These are phyloP conservation scores for Drosophila ochracea DNA, from an alignment of 2,888 invertebrate genomes.

Conservation along the genomic window DNA sequence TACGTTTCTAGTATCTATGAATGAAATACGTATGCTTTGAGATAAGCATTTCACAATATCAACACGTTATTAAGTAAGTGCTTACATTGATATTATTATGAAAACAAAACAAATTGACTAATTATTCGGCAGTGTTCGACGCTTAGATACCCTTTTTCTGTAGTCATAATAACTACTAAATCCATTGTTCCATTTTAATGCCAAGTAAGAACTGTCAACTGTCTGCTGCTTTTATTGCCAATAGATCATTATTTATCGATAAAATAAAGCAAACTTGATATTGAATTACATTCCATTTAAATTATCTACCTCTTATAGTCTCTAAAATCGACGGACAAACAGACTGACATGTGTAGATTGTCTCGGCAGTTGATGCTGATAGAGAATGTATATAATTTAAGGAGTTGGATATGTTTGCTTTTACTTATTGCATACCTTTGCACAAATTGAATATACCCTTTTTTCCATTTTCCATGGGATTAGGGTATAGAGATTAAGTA, in stretches of 20 bases:
- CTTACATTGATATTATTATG: background rate
- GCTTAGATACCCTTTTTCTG: background rate
- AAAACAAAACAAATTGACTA: background rate
- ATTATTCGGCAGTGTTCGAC: background rate
- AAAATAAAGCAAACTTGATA: background rate
- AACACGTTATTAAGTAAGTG: background rate
- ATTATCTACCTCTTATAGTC: background rate
- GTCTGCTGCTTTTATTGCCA: rapidly evolving
- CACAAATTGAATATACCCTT: too few relatives aligned
- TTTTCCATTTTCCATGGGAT: too few relatives aligned
- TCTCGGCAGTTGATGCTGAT: background rate
- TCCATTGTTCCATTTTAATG: too few relatives aligned
- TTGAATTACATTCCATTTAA: background rate
- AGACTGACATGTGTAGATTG: rapidly evolving
- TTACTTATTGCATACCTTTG: too few relatives aligned
- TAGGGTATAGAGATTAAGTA: too few relatives aligned
- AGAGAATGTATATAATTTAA: background rate
- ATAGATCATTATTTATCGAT: background rate
- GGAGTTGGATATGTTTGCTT: too few relatives aligned
- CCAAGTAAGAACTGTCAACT: background rate
- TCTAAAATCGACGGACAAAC: background rate
- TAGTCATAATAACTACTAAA: background rate
- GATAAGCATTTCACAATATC: slow-evolving; percentile 40
- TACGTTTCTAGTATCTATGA: background rate
- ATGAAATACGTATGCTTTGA: background rate